Percentiles rank a stretch among this genome's conserved stretches.
These are phyloP conservation scores for Catharus minimus DNA, from an alignment of 2,113 vertebrate species.

Conservation along the genomic window DNA sequence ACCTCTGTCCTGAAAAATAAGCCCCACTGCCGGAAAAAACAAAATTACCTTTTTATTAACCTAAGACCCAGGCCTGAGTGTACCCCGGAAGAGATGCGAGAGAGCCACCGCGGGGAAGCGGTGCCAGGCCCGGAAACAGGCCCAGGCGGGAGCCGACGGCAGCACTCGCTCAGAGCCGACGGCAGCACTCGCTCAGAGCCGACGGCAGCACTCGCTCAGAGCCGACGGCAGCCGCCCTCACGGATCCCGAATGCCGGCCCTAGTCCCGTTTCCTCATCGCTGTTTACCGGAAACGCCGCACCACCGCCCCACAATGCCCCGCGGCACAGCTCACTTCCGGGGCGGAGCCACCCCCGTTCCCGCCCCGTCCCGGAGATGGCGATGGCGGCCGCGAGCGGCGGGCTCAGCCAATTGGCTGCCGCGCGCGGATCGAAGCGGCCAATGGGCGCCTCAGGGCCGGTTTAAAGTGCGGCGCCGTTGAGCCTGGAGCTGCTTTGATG, in stretches of 20 bases:
- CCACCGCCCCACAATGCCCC: neutral
- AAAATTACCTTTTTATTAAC: neutral
- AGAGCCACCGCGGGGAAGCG: too few relatives aligned
- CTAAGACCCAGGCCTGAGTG: accelerated
- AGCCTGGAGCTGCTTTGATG: accelerated
- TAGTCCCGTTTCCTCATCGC: accelerated
- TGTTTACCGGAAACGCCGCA: neutral
- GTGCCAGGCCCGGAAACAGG: accelerated
- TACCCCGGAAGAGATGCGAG: neutral
- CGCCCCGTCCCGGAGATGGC: neutral
- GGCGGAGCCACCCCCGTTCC: accelerated
- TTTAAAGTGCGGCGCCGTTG: neutral
- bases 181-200: too few relatives aligned
- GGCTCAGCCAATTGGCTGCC: neutral
- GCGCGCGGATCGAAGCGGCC: neutral
- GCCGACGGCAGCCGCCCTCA: too few relatives aligned
- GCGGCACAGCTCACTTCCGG: neutral
- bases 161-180: too few relatives aligned
- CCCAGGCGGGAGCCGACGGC: accelerated
- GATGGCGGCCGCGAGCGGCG: too few relatives aligned
- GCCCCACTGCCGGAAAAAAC: accelerated
- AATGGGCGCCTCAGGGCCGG: neutral
- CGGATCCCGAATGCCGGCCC: too few relatives aligned
- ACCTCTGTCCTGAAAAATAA: neutral
- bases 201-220: too few relatives aligned